Conservation (phyloP, 2,888 invertebrate species). For the Cenopis cana region DNA sequence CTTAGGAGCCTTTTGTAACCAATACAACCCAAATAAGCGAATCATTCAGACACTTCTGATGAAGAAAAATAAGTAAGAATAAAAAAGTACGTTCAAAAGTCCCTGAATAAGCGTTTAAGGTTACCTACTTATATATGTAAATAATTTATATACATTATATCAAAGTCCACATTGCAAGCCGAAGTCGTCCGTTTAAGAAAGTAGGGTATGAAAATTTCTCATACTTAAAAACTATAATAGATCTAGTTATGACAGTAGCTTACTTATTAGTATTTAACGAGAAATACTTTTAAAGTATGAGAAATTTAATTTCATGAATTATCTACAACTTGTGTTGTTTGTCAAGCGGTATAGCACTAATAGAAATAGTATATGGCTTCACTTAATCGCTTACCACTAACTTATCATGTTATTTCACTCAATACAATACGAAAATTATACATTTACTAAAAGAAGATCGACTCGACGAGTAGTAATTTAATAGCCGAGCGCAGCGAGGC, state of each 20-base stretch:
- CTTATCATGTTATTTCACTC: background rate
- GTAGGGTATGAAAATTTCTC: constrained; percentile 15
- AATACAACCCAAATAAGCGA: constrained; percentile 37
- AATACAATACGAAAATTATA: background rate
- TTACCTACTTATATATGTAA: constrained; percentile 4
- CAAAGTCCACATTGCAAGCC: constrained; percentile 42
- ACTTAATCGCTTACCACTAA: background rate
- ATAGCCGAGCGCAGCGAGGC: background rate
- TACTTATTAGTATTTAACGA: background rate
- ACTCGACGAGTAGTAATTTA: background rate
- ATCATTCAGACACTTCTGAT: constrained; percentile 49
- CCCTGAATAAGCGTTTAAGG: constrained; percentile 47
- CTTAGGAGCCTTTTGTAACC: background rate
- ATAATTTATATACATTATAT: constrained; percentile 30
- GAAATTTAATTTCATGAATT: constrained; percentile 21
- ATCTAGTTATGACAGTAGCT: background rate
- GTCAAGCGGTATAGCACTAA: constrained; percentile 2
- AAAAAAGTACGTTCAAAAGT: constrained; percentile 40
- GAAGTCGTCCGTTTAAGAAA: constrained; percentile 28
- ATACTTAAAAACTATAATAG: constrained; percentile 1
- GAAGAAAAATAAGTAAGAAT: constrained; percentile 2
- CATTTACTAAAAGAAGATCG: background rate
- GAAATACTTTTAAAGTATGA: background rate
- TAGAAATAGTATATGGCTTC: constrained; percentile 15
- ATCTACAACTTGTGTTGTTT: constrained; percentile 9